These are phyloP conservation scores for Sarcophaga variegata DNA, from an alignment of 2,888 invertebrate genomes.

Conservation along the genomic window DNA sequence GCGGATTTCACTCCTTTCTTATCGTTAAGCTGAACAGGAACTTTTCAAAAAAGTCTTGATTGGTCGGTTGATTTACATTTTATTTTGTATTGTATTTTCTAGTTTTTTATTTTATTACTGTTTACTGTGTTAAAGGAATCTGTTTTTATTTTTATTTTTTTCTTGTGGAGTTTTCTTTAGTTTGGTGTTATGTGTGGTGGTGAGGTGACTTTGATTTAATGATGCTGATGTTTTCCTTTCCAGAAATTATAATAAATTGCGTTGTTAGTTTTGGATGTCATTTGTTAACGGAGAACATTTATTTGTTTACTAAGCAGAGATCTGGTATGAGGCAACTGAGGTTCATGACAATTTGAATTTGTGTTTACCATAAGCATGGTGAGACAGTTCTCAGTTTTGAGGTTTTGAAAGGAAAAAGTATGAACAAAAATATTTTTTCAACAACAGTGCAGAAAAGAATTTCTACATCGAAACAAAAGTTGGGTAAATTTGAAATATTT, in stretches of 20 bases:
- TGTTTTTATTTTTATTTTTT: background rate
- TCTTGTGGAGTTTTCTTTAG: background rate
- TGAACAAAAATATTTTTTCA: too few species aligned
- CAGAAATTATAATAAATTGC: constrained; percentile 10
- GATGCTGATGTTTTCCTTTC: constrained; percentile 4
- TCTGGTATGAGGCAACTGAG: background rate
- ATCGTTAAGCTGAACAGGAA: constrained; percentile 11
- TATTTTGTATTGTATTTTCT: constrained; percentile 13
- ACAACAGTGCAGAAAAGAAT: too few species aligned
- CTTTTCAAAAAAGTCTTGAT: constrained; percentile 60
- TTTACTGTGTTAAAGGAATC: constrained; percentile 7
- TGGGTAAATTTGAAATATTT: too few species aligned
- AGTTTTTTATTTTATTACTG: background rate
- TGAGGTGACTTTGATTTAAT: constrained; percentile 37
- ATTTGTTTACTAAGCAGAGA: background rate
- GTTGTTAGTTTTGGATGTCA: constrained; percentile 35
- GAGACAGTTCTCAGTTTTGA: too few species aligned
- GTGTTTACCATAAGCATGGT: too few species aligned
- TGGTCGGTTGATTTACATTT: constrained; percentile 4
- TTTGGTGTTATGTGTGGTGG: background rate
- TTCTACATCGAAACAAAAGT: too few species aligned
- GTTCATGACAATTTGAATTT: background rate
- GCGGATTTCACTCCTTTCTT: background rate
- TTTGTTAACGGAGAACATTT: constrained; percentile 18
- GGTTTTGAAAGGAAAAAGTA: too few species aligned